Conservation (phyloP, 2,888 invertebrate genomes). For the Julus scanicus region DNA sequence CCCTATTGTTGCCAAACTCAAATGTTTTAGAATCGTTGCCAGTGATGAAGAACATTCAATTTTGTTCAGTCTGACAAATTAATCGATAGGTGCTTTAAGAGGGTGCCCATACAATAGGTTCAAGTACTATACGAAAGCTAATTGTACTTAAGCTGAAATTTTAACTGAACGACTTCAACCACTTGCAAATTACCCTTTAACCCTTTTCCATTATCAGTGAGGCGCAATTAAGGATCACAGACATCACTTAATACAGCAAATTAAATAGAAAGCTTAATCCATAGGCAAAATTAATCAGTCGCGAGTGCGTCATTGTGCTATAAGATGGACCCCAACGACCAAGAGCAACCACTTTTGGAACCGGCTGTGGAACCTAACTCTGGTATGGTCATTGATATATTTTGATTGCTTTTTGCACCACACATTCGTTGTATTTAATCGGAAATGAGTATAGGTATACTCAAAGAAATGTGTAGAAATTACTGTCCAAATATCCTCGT, state of each 20-base stretch:
- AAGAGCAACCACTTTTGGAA: neutral
- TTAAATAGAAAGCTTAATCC: neutral
- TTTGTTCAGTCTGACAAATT: neutral
- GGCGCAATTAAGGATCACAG: neutral
- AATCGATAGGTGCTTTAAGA: neutral
- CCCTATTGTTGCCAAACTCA: slow-evolving; percentile 9
- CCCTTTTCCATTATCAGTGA: neutral
- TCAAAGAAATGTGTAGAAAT: no score
- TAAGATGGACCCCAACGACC: neutral
- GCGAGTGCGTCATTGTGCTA: neutral
- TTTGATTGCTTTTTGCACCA: no score
- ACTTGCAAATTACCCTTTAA: neutral
- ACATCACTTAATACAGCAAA: neutral
- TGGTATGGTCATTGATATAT: neutral
- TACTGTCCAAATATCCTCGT: no score
- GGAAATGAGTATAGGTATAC: no score
- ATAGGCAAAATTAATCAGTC: neutral
- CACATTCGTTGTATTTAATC: no score
- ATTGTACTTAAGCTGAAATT: neutral
- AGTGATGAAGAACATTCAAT: neutral
- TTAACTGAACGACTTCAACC: neutral
- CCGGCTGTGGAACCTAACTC: neutral
- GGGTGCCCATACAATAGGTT: neutral
- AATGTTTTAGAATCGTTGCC: neutral
- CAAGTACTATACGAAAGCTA: neutral